Percentiles rank a stretch among this genome's conserved stretches.
These are phyloP conservation scores for Enteromius argenteus DNA, from an alignment of 2,797 vertebrate species.

Conservation along the genomic window DNA sequence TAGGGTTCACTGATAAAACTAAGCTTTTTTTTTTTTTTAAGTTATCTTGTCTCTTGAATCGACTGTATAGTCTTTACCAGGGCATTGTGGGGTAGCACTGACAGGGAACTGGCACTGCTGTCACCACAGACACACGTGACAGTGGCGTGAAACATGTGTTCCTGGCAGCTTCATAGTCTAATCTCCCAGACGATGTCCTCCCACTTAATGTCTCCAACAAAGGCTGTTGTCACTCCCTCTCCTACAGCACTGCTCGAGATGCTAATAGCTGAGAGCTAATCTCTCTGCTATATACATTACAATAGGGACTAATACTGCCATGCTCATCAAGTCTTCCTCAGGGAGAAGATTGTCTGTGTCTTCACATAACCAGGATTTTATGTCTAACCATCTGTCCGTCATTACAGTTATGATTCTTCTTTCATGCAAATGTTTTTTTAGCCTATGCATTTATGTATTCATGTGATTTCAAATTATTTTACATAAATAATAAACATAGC, in stretches of 20 bases:
- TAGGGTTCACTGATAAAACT: conserved; percentile 5
- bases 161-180: conserved; percentile 35
- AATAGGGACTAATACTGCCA: conserved; percentile 61
- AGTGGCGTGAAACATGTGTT: conserved; percentile 48
- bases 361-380: conserved; percentile 15
- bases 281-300: conserved; percentile 67
- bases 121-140: conserved; percentile 41
- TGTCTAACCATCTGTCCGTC: conserved; percentile 44
- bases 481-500: neutral
- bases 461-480: neutral
- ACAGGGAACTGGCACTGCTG: conserved; percentile 30
- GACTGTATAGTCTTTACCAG: neutral
- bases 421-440: neutral
- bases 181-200: conserved; percentile 32
- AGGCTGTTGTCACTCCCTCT: conserved; percentile 50
- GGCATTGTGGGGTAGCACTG: conserved; percentile 29
- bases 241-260: conserved; percentile 42
- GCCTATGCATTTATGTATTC: neutral
- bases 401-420: neutral
- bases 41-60: conserved; percentile 3
- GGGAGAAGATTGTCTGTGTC: conserved; percentile 23
- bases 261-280: conserved; percentile 66
- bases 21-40: neutral
- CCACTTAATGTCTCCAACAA: conserved; percentile 54
- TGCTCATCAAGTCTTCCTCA: conserved; percentile 31